Base-by-base conservation (phyloP, 2,797 vertebrate species). In the Lindbergichthys nudifrons region DNA sequence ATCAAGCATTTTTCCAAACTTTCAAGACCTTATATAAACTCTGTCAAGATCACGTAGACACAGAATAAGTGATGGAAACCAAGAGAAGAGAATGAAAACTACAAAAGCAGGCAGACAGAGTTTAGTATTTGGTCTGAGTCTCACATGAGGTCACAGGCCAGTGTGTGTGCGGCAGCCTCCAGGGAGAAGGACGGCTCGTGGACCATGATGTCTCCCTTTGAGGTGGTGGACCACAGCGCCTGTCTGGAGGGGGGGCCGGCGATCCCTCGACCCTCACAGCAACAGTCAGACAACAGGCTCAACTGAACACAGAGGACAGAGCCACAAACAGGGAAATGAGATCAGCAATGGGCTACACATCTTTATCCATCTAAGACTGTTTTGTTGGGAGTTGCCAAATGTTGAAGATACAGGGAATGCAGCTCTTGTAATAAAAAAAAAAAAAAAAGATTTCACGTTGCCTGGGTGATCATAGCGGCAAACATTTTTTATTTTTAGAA, bases 121-220 rank as follows among this genome's bases (percentile, higher is more conserved):
- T 26, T 5, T 15, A 13, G 10, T 30, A 3, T 18, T 39, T 10
- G 23, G 48, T 16, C 1, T 59, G 14, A 11, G n/a, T 51, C 97
- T 97, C 94, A 99, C 98, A 99, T 97, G 87, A 96, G 95, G 85
- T 98, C 97, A 45, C 96, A 98, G 1, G 96, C 88, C 79, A 92
- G 79, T 12, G 92, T 82, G 79, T 95, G 92, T 0, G 92, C 75
- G 0, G 91, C n/a, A 0, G 93, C 91, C 90, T 99, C 98, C 89
- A 99, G 92, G 62, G 94, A 92, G 12, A 94, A 91, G 32, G 92
- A 92, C 10, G 97, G 97, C 81, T 99, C 98, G 0, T 98, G 97
- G 78, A 98, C 96, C 79, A 99, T 96, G 92, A 99, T 62, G 89
- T 99, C 98, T 56, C 98, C 98, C 92, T 97, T 98, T 69, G 96